Evolutionary conservation across 2,113 vertebrate species (phyloP).

Genomic region (Azemiops feae): DNA sequence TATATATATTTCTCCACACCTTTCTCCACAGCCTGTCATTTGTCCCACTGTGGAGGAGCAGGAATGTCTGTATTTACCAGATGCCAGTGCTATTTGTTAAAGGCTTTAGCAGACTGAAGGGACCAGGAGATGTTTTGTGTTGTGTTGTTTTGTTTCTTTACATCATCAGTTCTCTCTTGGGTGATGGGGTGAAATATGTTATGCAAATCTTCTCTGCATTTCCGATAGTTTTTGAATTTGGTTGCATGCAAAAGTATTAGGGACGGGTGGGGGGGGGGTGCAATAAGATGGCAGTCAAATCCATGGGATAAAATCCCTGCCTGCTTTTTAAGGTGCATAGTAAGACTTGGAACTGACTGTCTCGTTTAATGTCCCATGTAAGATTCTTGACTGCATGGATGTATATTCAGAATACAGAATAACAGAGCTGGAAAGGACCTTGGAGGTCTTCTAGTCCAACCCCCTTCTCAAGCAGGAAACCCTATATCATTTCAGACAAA

Average conservation of each 20-base stretch:
- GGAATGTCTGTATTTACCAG: not conserved
- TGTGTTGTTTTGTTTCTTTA: not conserved
- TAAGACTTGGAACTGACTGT: not conserved
- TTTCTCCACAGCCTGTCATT: not conserved
- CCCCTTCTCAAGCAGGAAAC: no score
- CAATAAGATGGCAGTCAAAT: not conserved
- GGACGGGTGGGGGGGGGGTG: no score
- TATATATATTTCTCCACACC: no score
- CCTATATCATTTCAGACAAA: no score
- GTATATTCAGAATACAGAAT: no score
- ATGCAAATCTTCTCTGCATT: not conserved
- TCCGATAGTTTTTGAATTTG: not conserved
- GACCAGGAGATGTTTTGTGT: not conserved
- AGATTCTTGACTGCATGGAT: no score
- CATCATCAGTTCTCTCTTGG: not conserved
- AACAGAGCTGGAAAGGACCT: no score
- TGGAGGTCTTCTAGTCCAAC: no score
- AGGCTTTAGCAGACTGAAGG: not conserved
- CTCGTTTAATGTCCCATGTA: no score
- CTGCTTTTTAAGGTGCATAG: not conserved
- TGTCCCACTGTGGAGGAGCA: not conserved
- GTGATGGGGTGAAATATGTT: not conserved
- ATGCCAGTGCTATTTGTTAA: not conserved
- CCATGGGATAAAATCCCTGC: not conserved
- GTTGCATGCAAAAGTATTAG: not conserved